phyloP scores from a whole-genome alignment of 2,888 invertebrate species.

The Xanthia togata region DNA sequence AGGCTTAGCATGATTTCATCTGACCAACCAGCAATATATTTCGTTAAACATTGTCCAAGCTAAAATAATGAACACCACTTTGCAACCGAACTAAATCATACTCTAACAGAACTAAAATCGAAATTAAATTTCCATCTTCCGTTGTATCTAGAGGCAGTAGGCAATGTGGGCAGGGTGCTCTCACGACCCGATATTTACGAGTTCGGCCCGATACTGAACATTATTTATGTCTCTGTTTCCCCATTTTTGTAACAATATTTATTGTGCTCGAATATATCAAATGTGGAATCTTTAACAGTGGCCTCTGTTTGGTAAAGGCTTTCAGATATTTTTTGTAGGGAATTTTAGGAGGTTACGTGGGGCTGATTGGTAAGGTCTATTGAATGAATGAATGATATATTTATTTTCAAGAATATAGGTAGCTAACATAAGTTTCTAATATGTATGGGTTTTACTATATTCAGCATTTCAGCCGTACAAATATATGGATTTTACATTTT shows the following conservation, averaged over 20 bases:
- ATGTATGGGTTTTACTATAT: too few relatives aligned
- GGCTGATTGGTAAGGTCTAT: background rate
- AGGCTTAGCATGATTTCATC: background rate
- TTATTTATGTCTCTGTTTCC: slow-evolving; percentile 87
- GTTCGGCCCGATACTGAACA: slow-evolving; percentile 78
- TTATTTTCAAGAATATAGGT: too few relatives aligned
- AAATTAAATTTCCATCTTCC: slow-evolving; percentile 64
- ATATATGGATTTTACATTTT: too few relatives aligned
- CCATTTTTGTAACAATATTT: slow-evolving; percentile 76
- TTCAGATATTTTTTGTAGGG: slow-evolving; percentile 21
- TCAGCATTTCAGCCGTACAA: too few relatives aligned
- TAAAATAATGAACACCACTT: slow-evolving; percentile 39
- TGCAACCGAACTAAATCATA: slow-evolving; percentile 38
- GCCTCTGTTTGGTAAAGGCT: slow-evolving; percentile 66
- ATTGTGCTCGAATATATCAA: slow-evolving; percentile 68
- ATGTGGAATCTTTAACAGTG: slow-evolving; percentile 60
- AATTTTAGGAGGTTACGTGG: slow-evolving; percentile 2
- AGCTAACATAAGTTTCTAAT: too few relatives aligned
- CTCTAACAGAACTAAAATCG: slow-evolving; percentile 56
- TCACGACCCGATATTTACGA: slow-evolving; percentile 86
- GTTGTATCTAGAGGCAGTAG: slow-evolving; percentile 64
- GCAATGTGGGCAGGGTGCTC: slow-evolving; percentile 73
- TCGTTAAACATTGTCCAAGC: slow-evolving; percentile 13
- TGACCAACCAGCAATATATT: slow-evolving; percentile 4
- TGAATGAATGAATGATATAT: too few relatives aligned